Conservation (phyloP, 2,113 vertebrate genomes). For the Corythoichthys haematopterus region DNA sequence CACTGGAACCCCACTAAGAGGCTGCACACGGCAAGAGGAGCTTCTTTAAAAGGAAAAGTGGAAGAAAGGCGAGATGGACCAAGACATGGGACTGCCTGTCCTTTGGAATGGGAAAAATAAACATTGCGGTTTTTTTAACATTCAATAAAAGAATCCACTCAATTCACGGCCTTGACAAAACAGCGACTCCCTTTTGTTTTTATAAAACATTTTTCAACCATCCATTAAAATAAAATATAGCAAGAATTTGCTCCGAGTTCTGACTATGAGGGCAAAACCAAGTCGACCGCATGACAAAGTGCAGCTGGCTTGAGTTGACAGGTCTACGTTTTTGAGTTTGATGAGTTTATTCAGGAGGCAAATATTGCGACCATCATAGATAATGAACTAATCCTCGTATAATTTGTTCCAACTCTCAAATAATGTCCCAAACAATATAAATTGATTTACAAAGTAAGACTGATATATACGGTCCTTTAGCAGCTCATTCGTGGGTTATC, state of each 20-base stretch:
- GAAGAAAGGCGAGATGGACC: constrained; percentile 39
- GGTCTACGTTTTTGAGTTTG: not conserved
- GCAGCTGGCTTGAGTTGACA: constrained; percentile 12
- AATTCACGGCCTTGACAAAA: constrained; percentile 39
- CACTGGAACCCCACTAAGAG: constrained; percentile 55
- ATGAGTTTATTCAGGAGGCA: not conserved
- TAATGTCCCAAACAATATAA: no score
- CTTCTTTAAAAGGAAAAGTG: constrained; percentile 38
- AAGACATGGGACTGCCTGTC: constrained; percentile 55
- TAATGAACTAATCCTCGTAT: not conserved
- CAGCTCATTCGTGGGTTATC: no score
- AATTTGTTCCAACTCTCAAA: not conserved
- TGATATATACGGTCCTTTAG: no score
- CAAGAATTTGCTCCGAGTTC: constrained; percentile 4
- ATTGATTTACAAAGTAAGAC: no score
- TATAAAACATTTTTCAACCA: constrained; percentile 26
- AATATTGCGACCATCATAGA: not conserved
- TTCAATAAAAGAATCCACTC: constrained; percentile 45
- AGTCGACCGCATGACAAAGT: constrained; percentile 1
- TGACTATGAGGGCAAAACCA: constrained; percentile 2
- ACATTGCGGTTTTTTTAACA: constrained; percentile 53
- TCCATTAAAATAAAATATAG: constrained; percentile 7
- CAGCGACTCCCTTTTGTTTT: constrained; percentile 30
- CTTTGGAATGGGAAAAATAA: constrained; percentile 62
- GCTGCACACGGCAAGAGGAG: constrained; percentile 32